Evolutionary conservation across 2,888 invertebrate genomes (phyloP).

Genomic region (Sphinx pinastri): DNA sequence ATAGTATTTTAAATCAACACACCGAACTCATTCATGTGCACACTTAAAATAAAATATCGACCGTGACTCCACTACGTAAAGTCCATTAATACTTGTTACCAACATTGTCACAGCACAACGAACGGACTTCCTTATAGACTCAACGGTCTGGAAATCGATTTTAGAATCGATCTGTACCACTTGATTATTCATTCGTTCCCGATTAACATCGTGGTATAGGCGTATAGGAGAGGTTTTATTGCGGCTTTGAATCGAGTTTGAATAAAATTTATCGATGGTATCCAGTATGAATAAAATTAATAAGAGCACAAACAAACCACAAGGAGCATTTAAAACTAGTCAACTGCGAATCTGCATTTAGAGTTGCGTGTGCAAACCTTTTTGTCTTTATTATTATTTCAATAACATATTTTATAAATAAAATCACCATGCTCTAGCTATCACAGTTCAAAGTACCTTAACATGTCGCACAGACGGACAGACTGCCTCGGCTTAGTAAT

Average conservation of each 20-base stretch:
- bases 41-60: constrained; percentile 51
- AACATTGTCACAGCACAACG: neutral
- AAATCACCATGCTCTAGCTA: too few relatives aligned
- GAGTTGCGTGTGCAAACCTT: too few relatives aligned
- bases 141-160: neutral
- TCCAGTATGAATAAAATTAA: too few relatives aligned
- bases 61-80: constrained; percentile 55
- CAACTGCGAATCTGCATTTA: too few relatives aligned
- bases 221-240: neutral
- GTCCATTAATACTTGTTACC: constrained; percentile 18
- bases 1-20: constrained; percentile 62
- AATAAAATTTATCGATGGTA: too few relatives aligned
- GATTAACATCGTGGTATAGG: neutral
- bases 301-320: too few relatives aligned
- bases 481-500: too few relatives aligned
- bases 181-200: neutral
- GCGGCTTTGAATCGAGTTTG: neutral
- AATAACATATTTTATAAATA: too few relatives aligned
- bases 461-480: too few relatives aligned
- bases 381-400: too few relatives aligned
- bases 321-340: too few relatives aligned
- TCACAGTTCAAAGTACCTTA: too few relatives aligned
- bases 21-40: constrained; percentile 59
- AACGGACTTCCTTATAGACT: neutral
- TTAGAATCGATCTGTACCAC: constrained; percentile 6